These are phyloP conservation scores for Ancistrus triradiatus DNA, from an alignment of 2,113 vertebrate species.

Conservation along the genomic window DNA sequence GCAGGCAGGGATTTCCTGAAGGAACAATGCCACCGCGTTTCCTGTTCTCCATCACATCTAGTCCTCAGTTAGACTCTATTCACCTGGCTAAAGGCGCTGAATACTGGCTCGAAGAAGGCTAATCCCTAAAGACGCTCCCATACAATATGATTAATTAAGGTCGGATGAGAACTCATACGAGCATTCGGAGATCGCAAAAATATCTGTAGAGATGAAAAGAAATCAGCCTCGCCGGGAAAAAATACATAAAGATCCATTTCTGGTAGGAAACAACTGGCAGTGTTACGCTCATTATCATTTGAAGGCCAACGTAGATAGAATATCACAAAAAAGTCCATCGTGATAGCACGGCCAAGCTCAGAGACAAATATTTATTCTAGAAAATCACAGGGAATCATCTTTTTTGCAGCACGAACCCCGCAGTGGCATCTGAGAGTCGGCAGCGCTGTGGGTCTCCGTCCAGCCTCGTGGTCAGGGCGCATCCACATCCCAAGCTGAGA, in stretches of 20 bases:
- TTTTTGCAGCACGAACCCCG: constrained; percentile 23
- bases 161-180: neutral
- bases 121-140: neutral
- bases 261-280: neutral
- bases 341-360: constrained; percentile 22
- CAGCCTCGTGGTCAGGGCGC: constrained; percentile 35
- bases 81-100: constrained; percentile 12
- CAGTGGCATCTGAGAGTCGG: constrained; percentile 11
- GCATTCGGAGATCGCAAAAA: too few relatives aligned
- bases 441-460: constrained; percentile 14
- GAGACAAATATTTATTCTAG: constrained; percentile 44
- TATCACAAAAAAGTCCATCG: constrained; percentile 8
- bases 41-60: constrained; percentile 14
- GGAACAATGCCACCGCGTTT: constrained; percentile 36
- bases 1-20: constrained; percentile 50
- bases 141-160: neutral
- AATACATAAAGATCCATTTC: neutral
- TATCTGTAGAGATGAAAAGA: too few relatives aligned
- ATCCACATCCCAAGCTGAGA: constrained; percentile 49
- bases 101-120: neutral
- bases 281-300: neutral
- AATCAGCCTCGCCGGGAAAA: neutral
- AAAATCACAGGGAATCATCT: constrained; percentile 36
- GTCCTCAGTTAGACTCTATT: constrained; percentile 14
- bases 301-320: neutral